phyloP scores from a whole-genome alignment of 2,113 vertebrate species.

The Oenanthe melanoleuca region DNA sequence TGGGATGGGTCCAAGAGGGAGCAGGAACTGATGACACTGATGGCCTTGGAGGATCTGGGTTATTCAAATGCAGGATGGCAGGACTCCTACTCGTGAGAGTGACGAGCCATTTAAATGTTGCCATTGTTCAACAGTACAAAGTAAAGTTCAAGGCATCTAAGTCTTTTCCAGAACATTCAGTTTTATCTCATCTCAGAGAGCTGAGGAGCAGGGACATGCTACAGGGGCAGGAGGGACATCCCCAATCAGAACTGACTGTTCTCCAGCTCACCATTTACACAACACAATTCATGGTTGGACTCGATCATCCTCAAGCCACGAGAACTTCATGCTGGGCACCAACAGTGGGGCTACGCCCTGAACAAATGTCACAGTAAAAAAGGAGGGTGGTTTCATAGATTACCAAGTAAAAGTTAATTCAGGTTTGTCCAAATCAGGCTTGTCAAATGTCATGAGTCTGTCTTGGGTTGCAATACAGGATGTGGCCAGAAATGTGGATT shows the following conservation, averaged over 20 bases:
- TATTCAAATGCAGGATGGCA: background rate
- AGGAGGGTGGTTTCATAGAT: background rate
- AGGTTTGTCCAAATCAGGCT: background rate
- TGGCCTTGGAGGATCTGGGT: background rate
- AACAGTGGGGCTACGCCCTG: background rate
- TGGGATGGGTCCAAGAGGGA: background rate
- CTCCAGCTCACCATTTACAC: background rate
- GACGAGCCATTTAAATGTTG: background rate
- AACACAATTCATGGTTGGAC: rapidly evolving
- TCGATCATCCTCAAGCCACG: rapidly evolving
- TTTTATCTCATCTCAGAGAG: background rate
- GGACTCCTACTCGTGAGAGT: background rate
- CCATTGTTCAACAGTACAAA: background rate
- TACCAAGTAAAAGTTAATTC: too few species aligned
- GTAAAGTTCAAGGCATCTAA: background rate
- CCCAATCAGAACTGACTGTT: background rate
- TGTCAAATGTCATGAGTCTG: background rate
- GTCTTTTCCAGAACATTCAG: background rate
- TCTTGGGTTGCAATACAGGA: too few species aligned
- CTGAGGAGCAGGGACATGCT: background rate
- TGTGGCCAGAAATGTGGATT: too few species aligned
- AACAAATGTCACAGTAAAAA: rapidly evolving
- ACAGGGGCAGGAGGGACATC: background rate
- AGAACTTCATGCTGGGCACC: background rate
- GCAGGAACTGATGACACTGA: background rate